Evolutionary conservation across 2,797 vertebrate species (phyloP).

Genomic region (Erethizon dorsatum): DNA sequence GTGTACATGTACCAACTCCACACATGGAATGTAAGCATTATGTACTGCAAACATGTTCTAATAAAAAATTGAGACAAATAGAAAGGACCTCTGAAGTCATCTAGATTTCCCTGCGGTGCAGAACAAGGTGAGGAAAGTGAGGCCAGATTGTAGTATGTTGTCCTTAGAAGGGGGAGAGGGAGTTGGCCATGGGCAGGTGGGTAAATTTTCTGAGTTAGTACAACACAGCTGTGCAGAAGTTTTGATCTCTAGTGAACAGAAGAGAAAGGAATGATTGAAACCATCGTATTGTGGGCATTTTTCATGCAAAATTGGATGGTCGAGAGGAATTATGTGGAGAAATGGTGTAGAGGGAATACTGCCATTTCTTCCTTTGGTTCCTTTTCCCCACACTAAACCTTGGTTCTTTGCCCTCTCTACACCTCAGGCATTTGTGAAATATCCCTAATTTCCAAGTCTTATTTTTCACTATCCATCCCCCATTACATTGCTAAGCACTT

Average conservation of each 20-base stretch:
- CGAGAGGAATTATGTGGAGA: neutral
- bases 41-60: neutral
- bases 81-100: neutral
- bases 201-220: neutral
- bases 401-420: fast-evolving
- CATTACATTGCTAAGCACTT: neutral
- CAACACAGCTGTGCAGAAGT: neutral
- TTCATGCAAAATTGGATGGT: neutral
- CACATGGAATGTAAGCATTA: neutral
- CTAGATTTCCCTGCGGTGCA: neutral
- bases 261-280: neutral
- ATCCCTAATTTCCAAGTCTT: neutral
- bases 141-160: fast-evolving
- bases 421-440: neutral
- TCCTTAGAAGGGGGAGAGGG: neutral
- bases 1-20: neutral
- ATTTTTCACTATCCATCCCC: neutral
- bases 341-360: neutral
- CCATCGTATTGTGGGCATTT: neutral
- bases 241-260: neutral
- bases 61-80: neutral
- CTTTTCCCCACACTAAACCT: neutral
- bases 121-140: neutral
- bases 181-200: neutral
- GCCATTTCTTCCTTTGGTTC: neutral